A percentile compares a stretch with the other conserved stretches of the same genome.
These are phyloP conservation scores for Aricia agestis DNA, from an alignment of 1,140 invertebrate species.

Conservation along the genomic window DNA sequence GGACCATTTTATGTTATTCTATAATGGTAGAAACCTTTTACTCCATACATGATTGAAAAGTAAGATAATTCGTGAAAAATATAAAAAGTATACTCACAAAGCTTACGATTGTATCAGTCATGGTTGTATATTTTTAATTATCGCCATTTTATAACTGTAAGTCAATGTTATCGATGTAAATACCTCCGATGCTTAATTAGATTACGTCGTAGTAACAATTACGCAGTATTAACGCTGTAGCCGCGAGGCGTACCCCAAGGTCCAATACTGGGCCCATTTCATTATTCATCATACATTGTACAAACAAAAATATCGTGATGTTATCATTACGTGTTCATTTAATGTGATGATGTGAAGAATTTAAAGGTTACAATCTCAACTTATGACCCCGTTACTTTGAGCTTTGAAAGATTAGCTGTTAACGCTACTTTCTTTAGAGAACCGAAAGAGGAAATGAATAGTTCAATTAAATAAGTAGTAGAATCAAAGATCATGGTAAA, in stretches of 20 bases:
- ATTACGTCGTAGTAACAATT: not conserved
- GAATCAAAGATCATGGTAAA: too few species aligned
- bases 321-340: constrained; percentile 4
- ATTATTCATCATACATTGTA: not conserved
- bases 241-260: constrained; percentile 7
- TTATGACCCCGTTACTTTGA: not conserved
- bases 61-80: too few species aligned
- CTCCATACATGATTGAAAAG: too few species aligned
- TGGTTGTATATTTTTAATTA: too few species aligned
- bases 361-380: not conserved
- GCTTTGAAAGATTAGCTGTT: not conserved
- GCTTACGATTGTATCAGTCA: too few species aligned
- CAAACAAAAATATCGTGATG: constrained; percentile 11
- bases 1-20: too few species aligned
- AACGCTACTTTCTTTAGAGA: not conserved
- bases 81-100: too few species aligned
- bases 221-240: not conserved
- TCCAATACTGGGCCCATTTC: not conserved
- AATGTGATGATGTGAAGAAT: not conserved
- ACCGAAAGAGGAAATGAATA: not conserved
- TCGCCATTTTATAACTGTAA: not conserved
- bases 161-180: not conserved
- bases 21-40: too few species aligned
- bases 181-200: not conserved
- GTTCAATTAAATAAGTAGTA: not conserved